Base-by-base conservation (phyloP, 2,888 invertebrate species). In the Stenodera caucasica region DNA sequence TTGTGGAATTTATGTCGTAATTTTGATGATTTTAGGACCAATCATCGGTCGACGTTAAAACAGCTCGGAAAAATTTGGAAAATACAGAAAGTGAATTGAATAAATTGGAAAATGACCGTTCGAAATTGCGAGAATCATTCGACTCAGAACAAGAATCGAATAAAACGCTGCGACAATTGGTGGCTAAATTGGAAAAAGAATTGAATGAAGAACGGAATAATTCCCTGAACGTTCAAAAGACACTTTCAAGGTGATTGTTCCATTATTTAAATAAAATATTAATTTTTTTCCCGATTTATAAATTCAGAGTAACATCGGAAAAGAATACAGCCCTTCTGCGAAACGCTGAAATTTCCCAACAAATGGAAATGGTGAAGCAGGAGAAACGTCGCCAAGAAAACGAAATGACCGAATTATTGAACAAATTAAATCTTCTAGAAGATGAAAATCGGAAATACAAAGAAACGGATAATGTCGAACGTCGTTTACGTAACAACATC, bases 301-400 rank as follows among this genome's bases (percentile, higher is more conserved):
- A 35, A 55, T 80, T 23, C 73, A 87, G 87, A 67, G 92, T 92
- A 70, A 86, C 86, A 52, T 84, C 88, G 8, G 91, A 91, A 67
- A 92, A 91, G 73, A 89, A 92, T 74, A 87, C 88, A 2, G 89
- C 89, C 0, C 78, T 92, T 53, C 76, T 93, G 57, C 84, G 91
- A 52, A 93, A 91, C 77, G 92, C 92, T 1, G 90, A 91, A 80
- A 88, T 92, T 71, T 92, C 92, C 0, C 92, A 92, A 77, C 88
- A 88, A 65, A 85, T 90, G 71, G 91, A 92, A 77, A 83, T 92
- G 73, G 85, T 89, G 1, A 88, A 88, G 72, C 89, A 91, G 72
- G 87, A 91, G 70, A 85, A 88, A 75, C 84, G 90, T 18, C 85
- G 88, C 65, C 88, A 90, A 70, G 88, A 90, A 75, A 76, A 78